Percentiles rank a stretch among this genome's conserved stretches.
phyloP scores from a whole-genome alignment of 2,113 vertebrate species.

The Amazona guildingii region DNA sequence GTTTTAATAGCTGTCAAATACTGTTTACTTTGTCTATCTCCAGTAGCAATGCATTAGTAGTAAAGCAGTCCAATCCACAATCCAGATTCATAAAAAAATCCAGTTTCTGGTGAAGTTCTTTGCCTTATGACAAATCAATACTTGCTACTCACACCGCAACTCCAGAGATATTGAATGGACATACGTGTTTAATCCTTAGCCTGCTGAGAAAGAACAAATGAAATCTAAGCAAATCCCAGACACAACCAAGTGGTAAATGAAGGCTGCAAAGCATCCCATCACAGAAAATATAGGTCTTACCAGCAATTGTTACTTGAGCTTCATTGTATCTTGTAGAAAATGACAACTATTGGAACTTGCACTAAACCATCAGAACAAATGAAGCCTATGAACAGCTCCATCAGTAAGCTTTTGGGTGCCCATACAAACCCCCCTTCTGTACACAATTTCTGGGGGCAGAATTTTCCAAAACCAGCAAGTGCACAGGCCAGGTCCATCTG shows the following conservation, averaged over 20 bases:
- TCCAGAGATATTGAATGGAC: background rate
- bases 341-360: background rate
- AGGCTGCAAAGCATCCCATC: background rate
- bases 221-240: background rate
- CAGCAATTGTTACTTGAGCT: background rate
- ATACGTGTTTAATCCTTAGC: background rate
- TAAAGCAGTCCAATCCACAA: background rate
- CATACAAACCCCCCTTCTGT: background rate
- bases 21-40: background rate
- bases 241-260: background rate
- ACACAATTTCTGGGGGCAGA: background rate
- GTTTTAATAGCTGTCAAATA: background rate
- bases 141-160: background rate
- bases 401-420: background rate
- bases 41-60: accelerated
- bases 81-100: background rate
- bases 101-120: background rate
- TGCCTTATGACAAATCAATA: background rate
- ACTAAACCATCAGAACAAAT: background rate
- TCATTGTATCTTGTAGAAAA: background rate
- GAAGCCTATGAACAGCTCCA: background rate
- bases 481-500: background rate
- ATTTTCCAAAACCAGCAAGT: background rate
- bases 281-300: background rate
- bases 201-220: background rate